These are phyloP conservation scores for Hyles vespertilio DNA, from an alignment of 1,140 invertebrate species.

Conservation along the genomic window DNA sequence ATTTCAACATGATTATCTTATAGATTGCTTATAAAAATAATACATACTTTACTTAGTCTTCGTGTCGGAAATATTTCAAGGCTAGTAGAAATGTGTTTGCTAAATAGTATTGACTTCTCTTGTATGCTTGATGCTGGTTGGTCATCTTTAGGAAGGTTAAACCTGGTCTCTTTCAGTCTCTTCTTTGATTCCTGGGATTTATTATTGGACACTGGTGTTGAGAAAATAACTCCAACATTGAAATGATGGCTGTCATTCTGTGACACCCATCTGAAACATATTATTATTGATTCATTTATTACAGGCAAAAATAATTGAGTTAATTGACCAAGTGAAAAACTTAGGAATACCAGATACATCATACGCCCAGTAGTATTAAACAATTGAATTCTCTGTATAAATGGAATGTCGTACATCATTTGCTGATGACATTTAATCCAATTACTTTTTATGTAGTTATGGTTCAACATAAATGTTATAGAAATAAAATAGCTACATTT, in stretches of 20 bases:
- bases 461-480: too few species aligned
- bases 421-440: too few species aligned
- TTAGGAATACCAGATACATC: too few species aligned
- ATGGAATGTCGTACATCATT: too few species aligned
- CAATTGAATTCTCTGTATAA: too few species aligned
- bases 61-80: slow-evolving; percentile 68
- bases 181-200: slow-evolving; percentile 69
- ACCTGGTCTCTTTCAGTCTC: slow-evolving; percentile 77
- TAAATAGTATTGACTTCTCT: slow-evolving; percentile 50
- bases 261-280: slow-evolving; percentile 62
- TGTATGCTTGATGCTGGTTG: slow-evolving; percentile 54
- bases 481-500: background rate
- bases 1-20: too few species aligned
- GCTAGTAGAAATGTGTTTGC: slow-evolving; percentile 64
- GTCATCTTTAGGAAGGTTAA: slow-evolving; percentile 76
- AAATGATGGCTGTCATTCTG: slow-evolving; percentile 71
- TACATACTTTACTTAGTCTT: slow-evolving; percentile 57
- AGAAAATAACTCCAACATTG: slow-evolving; percentile 81
- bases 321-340: too few species aligned
- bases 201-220: slow-evolving; percentile 83
- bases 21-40: background rate
- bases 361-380: too few species aligned
- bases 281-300: too few species aligned
- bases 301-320: background rate
- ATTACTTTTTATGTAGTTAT: too few species aligned